Conservation (phyloP, 2,113 vertebrate genomes). For the Bothrops jararaca region DNA sequence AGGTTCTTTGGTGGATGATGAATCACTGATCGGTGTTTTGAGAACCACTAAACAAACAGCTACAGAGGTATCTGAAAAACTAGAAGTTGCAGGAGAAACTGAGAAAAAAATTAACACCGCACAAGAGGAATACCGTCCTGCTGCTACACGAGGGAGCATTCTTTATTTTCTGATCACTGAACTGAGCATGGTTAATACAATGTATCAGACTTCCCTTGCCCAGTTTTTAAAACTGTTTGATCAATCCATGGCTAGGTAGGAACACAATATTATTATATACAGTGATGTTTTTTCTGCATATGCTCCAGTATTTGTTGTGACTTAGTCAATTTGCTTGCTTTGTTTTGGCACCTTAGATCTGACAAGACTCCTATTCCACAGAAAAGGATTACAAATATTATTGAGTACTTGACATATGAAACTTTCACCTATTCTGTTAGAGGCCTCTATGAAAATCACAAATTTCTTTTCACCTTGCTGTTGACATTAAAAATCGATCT, state of each 20-base stretch:
- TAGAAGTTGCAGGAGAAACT: constrained; percentile 73
- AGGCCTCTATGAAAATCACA: constrained; percentile 76
- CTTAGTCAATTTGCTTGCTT: background rate
- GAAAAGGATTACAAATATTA: constrained; percentile 76
- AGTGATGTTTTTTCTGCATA: background rate
- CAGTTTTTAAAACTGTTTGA: constrained; percentile 79
- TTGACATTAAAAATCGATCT: constrained; percentile 77
- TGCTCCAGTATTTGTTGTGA: background rate
- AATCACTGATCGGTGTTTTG: constrained; percentile 76
- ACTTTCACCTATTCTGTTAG: constrained; percentile 70
- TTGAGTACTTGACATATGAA: constrained; percentile 72
- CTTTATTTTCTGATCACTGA: constrained; percentile 79
- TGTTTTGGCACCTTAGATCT: constrained; percentile 59
- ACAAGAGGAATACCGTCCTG: constrained; percentile 76
- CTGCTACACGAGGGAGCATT: constrained; percentile 76
- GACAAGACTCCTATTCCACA: constrained; percentile 73
- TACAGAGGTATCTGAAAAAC: constrained; percentile 73
- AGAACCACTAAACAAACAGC: constrained; percentile 73
- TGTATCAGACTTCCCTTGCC: constrained; percentile 78
- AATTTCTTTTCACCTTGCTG: constrained; percentile 75
- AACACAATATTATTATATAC: background rate
- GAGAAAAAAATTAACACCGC: constrained; percentile 75
- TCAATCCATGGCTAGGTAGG: constrained; percentile 73
- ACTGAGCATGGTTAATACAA: constrained; percentile 80
- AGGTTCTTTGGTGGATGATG: constrained; percentile 79